Percentiles rank a stretch among this genome's conserved stretches.
phyloP scores from a whole-genome alignment of 2,797 vertebrate species.

The Tolypeutes matacus region DNA sequence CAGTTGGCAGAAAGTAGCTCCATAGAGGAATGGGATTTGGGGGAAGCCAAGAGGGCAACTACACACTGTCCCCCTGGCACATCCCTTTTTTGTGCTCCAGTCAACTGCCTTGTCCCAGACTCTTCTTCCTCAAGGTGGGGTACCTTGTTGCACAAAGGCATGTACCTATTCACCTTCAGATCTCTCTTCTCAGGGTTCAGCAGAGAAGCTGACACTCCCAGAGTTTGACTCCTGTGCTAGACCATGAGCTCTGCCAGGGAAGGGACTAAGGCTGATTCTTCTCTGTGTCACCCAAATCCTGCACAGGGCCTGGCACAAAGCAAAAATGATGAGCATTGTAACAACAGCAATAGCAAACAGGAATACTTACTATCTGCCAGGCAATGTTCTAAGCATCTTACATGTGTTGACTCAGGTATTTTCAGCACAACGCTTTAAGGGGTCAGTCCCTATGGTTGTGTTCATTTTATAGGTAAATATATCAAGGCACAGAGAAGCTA shows the following conservation, averaged over 20 bases:
- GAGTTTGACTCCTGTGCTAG: not conserved
- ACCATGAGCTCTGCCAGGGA: not conserved
- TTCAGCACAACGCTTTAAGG: not conserved
- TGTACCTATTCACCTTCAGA: not conserved
- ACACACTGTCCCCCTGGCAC: not conserved
- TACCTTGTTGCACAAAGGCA: not conserved
- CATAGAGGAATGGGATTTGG: not conserved
- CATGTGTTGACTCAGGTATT: not conserved
- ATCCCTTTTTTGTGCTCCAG: not conserved
- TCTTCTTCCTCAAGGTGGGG: not conserved
- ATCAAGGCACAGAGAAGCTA: not conserved
- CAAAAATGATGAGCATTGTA: not conserved
- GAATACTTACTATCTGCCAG: not conserved
- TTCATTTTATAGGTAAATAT: not conserved
- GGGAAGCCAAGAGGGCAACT: not conserved
- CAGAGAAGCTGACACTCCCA: not conserved
- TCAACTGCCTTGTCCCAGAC: not conserved
- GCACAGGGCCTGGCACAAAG: not conserved
- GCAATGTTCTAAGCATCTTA: not conserved
- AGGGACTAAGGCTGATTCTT: not conserved
- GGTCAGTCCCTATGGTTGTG: not conserved
- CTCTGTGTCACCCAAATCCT: not conserved
- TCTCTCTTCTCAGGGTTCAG: not conserved
- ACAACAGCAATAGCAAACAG: fast-evolving
- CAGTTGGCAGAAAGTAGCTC: not conserved